Conservation (phyloP, 2,113 vertebrate species). For the Lepus europaeus region DNA sequence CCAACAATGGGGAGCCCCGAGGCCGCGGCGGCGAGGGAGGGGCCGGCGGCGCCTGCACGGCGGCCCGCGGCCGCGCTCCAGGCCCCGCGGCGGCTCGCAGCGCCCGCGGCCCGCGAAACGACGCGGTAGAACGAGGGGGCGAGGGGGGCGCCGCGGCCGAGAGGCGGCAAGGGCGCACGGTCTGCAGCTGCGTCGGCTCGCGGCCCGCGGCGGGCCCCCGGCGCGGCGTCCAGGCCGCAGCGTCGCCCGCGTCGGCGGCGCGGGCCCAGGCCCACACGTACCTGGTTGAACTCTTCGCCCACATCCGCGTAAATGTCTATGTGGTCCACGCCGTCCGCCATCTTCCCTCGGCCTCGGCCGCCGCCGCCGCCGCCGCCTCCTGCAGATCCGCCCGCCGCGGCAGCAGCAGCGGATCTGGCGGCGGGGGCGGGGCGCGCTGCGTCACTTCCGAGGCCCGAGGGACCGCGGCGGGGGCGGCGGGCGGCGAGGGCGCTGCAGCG, state of each 20-base stretch:
- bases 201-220: background rate
- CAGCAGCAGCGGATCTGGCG: slow-evolving; percentile 81
- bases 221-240: slow-evolving; percentile 33
- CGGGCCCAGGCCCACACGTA: slow-evolving; percentile 78
- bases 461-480: background rate
- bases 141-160: slow-evolving; percentile 62
- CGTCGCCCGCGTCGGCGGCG: background rate
- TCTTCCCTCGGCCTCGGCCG: slow-evolving; percentile 89
- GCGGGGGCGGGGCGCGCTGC: slow-evolving; percentile 66
- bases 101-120: slow-evolving; percentile 54
- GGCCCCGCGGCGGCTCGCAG: background rate
- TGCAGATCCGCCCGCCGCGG: slow-evolving; percentile 79
- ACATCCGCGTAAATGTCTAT: slow-evolving; percentile 99
- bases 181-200: slow-evolving; percentile 64
- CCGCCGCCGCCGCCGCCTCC: slow-evolving; percentile 71
- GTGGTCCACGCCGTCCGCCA: slow-evolving; percentile 99
- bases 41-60: slow-evolving; percentile 37
- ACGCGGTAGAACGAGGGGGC: slow-evolving; percentile 57
- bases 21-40: slow-evolving; percentile 42
- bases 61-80: background rate
- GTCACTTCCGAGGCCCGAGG: slow-evolving; percentile 84
- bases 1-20: slow-evolving; percentile 66
- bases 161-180: slow-evolving; percentile 62
- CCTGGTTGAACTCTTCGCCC: slow-evolving; percentile 98
- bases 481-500: background rate